Evolutionary conservation across 2,888 invertebrate species (phyloP).

Genomic region (Rhagonycha fulva): DNA sequence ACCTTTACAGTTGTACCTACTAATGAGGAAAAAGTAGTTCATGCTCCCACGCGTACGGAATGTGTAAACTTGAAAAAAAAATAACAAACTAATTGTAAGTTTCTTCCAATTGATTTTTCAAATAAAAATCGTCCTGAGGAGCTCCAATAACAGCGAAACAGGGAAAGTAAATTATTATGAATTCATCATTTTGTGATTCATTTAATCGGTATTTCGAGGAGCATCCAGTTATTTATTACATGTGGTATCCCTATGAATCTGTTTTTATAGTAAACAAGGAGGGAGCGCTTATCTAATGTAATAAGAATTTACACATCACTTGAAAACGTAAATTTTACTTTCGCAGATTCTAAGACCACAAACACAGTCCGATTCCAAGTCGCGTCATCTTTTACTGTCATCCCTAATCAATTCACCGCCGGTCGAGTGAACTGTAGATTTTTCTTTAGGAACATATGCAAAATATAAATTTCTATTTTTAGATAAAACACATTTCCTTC

Average conservation of each 20-base stretch:
- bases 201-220: neutral
- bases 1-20: too few species aligned
- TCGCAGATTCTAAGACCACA: too few species aligned
- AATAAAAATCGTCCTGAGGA: too few species aligned
- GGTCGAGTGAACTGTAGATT: neutral
- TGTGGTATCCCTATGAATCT: neutral
- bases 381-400: too few species aligned
- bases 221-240: neutral
- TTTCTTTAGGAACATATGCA: neutral
- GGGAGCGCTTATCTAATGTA: neutral
- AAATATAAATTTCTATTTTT: neutral
- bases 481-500: neutral
- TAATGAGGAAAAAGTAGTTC: neutral
- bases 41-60: neutral
- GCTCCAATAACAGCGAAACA: too few species aligned
- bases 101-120: too few species aligned
- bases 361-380: too few species aligned
- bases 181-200: neutral
- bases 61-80: neutral
- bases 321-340: too few species aligned
- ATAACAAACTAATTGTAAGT: too few species aligned
- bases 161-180: neutral
- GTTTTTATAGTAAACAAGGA: neutral
- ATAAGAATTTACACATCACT: neutral
- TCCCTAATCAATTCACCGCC: too few species aligned